Base-by-base conservation (phyloP, 2,888 invertebrate species). In the Mythimna vitellina region DNA sequence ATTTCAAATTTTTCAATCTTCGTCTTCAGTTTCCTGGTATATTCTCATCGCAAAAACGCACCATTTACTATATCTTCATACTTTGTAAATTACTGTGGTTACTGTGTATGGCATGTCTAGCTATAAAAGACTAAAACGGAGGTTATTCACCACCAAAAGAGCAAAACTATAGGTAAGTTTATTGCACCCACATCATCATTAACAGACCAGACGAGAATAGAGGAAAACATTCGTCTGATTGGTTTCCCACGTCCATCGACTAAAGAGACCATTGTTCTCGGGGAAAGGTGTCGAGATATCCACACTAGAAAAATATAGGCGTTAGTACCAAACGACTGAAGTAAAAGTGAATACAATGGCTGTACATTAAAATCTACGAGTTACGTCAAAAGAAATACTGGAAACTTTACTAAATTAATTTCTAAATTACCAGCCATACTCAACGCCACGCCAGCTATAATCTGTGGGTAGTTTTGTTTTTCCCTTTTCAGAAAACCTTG, bases 241-340 rank as follows among this genome's bases (percentile, higher is more conserved):
- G 65, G 69, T 65, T 83, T 82, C 78, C 70, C 74, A 81, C 84
- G 75, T 84, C 64, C 67, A 68, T 78, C 60, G 29, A 65, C 53
- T 60, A 63, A 80, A 73, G 63, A 69, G 65, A 60, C 65, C 65
- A 84, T 81, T 81, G 77, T 81, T 83, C 63, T 83, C 32, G 29
- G 42, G 60, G 57, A 70, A 61, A 83, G 65, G 83, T 74, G 74
- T 25, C 63, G 83, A 79, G 80, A 64, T 64, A 69, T 82, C 66
- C 35, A 80, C 80, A 82, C 66, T 69, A 57, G 53, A 46, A 64
- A 63, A 35, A 73, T 80, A 82, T 78, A 51, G 65, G 42, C 78
- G 51, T 64, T 56, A 66, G 49, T 64, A 56, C 29, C 49, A 25
- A 67, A 72, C 56, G 67, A 78, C 64, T 58, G 61, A 62, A 22